Conservation (phyloP, 2,797 vertebrate genomes). For the Coluber constrictor region DNA sequence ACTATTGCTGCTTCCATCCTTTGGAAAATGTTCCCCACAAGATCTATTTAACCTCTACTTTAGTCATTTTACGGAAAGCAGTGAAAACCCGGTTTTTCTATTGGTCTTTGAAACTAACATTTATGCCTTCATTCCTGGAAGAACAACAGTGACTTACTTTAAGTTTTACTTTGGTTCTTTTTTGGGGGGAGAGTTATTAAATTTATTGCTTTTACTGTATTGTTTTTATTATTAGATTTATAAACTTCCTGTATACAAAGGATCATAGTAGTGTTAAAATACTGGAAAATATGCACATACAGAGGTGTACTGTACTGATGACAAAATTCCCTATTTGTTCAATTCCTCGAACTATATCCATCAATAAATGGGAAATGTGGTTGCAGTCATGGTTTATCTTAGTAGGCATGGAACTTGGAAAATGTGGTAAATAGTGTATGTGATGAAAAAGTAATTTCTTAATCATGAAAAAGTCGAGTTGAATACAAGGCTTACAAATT, state of each 20-base stretch:
- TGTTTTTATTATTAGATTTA: not conserved
- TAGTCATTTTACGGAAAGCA: not conserved
- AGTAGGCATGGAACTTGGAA: not conserved
- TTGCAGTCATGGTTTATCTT: not conserved
- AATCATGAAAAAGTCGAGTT: not conserved
- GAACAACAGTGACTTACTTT: not conserved
- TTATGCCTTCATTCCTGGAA: not conserved
- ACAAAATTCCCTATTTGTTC: slow-evolving; percentile 43
- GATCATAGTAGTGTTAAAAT: not conserved
- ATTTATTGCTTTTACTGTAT: not conserved
- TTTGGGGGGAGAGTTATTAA: not conserved
- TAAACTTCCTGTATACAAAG: not conserved
- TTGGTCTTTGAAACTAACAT: not conserved
- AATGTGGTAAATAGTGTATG: not conserved
- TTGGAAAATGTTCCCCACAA: not conserved
- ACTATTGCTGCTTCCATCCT: not conserved
- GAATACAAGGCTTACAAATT: not conserved
- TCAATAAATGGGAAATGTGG: not conserved
- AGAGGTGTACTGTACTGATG: slow-evolving; percentile 28
- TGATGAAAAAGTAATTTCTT: not conserved
- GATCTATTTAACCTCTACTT: not conserved
- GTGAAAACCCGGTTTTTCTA: not conserved
- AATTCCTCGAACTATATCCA: not conserved
- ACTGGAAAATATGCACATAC: not conserved
- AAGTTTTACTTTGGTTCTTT: not conserved